Conservation (phyloP, 2,797 vertebrate species). For the Leptatherina wallacei region DNA sequence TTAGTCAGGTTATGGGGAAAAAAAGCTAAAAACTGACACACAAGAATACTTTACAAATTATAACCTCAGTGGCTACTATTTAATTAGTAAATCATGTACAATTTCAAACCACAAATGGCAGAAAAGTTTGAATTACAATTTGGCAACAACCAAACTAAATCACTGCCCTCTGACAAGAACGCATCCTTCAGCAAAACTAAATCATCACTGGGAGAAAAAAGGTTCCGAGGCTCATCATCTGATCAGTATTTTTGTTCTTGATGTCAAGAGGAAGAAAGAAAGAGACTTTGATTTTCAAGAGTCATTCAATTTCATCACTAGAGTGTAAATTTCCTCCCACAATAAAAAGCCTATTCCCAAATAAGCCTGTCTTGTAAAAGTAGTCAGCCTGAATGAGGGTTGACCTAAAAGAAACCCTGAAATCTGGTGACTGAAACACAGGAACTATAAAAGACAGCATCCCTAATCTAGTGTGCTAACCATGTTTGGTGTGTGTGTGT, state of each 20-base stretch:
- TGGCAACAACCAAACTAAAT: slow-evolving; percentile 1
- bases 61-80: neutral
- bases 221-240: slow-evolving; percentile 18
- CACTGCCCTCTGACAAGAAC: slow-evolving; percentile 4
- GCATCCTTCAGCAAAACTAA: slow-evolving; percentile 17
- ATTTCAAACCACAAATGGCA: neutral
- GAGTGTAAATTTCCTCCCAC: slow-evolving; percentile 10
- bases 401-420: slow-evolving; percentile 32
- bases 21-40: neutral
- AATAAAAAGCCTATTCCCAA: slow-evolving; percentile 26
- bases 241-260: slow-evolving; percentile 21
- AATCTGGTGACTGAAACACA: slow-evolving; percentile 36
- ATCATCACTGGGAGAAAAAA: slow-evolving; percentile 18
- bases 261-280: slow-evolving; percentile 8
- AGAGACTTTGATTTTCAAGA: slow-evolving; percentile 25
- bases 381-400: slow-evolving; percentile 17
- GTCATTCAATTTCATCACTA: slow-evolving; percentile 14
- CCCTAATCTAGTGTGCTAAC: slow-evolving; percentile 48
- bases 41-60: neutral
- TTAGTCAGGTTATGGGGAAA: neutral
- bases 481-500: slow-evolving; percentile 50
- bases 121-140: slow-evolving; percentile 2
- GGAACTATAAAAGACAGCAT: slow-evolving; percentile 40
- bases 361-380: slow-evolving; percentile 19
- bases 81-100: neutral